Evolutionary conservation across 2,797 vertebrate species (phyloP).

Genomic region (Sciurus vulgaris): DNA sequence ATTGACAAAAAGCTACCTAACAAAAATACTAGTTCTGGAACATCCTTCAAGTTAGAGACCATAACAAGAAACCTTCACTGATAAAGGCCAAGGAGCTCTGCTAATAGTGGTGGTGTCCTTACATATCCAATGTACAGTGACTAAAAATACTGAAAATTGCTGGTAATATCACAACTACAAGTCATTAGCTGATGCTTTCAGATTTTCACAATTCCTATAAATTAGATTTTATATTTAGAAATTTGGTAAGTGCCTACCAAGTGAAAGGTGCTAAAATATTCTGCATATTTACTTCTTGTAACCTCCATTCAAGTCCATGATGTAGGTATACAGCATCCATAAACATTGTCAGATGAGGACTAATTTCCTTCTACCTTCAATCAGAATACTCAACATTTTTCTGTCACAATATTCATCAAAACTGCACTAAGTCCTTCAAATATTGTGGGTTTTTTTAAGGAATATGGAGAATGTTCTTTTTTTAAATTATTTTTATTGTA

Average conservation of each 20-base stretch:
- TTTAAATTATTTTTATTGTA: too few relatives aligned
- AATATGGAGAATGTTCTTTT: too few relatives aligned
- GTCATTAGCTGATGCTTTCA: neutral
- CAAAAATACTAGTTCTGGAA: neutral
- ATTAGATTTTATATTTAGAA: constrained; percentile 9
- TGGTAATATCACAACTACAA: neutral
- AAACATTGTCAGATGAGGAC: neutral
- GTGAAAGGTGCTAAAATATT: neutral
- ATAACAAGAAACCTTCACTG: neutral
- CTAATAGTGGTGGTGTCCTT: neutral
- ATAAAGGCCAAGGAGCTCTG: neutral
- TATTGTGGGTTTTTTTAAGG: too few relatives aligned
- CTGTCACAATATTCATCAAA: neutral
- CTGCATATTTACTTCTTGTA: neutral
- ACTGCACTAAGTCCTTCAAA: neutral
- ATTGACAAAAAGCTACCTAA: too few relatives aligned
- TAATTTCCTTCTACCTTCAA: neutral
- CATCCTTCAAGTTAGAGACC: neutral
- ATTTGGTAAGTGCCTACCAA: neutral
- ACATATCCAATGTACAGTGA: neutral
- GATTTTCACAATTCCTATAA: neutral
- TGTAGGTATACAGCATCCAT: neutral
- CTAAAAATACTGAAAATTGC: neutral
- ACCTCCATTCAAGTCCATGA: neutral
- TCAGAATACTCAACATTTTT: neutral